phyloP scores from a whole-genome alignment of 2,113 vertebrate species.

The Anolis sagrei region DNA sequence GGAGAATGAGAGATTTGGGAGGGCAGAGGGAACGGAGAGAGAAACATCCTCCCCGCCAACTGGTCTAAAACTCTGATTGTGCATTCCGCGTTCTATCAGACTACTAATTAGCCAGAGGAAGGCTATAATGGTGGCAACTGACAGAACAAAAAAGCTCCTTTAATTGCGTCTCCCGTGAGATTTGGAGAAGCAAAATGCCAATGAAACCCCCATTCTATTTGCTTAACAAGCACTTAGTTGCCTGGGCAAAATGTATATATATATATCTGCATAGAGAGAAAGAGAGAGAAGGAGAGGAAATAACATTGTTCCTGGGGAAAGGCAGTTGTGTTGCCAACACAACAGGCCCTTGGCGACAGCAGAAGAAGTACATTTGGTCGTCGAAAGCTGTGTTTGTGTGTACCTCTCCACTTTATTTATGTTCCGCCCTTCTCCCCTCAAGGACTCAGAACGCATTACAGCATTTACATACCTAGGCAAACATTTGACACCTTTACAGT shows the following conservation, averaged over 20 bases:
- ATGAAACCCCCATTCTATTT: background rate
- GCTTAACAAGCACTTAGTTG: constrained; percentile 31
- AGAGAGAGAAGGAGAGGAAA: background rate
- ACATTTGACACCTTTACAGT: too few relatives aligned
- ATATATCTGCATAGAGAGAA: background rate
- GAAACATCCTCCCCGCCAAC: background rate
- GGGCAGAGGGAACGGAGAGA: too few relatives aligned
- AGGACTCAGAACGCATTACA: too few relatives aligned
- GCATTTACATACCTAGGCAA: too few relatives aligned
- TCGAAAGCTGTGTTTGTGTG: background rate
- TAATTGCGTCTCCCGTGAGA: background rate
- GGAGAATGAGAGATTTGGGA: background rate
- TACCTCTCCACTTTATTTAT: too few relatives aligned
- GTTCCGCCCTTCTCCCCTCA: too few relatives aligned
- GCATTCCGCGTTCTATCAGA: background rate
- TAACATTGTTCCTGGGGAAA: background rate
- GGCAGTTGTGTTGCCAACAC: background rate
- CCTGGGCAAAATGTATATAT: background rate
- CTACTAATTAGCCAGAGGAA: constrained; percentile 14
- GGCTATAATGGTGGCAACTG: background rate
- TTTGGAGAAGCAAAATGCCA: background rate
- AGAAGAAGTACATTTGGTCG: background rate
- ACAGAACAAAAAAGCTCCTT: background rate
- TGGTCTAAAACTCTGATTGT: background rate
- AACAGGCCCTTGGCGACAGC: background rate